Percentiles rank a stretch among this genome's conserved stretches.
Conservation (phyloP, 2,888 invertebrate species). For the Morpho helenor region DNA sequence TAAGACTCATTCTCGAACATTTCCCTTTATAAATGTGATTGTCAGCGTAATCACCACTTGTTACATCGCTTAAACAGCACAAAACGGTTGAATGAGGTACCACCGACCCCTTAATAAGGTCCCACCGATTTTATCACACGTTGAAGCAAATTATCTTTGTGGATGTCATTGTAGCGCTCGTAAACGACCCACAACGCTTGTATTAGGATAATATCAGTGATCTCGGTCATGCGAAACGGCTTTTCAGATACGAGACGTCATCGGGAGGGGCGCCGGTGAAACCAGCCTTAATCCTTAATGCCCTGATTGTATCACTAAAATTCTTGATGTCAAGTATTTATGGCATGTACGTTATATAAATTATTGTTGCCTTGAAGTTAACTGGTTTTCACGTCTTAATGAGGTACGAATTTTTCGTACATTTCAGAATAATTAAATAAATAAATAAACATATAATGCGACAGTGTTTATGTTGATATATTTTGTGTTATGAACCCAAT, state of each 20-base stretch:
- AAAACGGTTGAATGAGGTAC: conserved; percentile 39
- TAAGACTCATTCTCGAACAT: conserved; percentile 16
- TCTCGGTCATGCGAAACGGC: conserved; percentile 58
- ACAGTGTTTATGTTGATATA: no score
- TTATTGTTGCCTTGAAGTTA: no score
- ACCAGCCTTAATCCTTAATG: conserved; percentile 38
- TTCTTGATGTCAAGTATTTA: conserved; percentile 19
- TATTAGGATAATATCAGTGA: conserved; percentile 61
- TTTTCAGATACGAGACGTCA: conserved; percentile 40
- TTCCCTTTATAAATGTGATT: conserved; percentile 19
- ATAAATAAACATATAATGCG: no score
- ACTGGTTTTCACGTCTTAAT: no score
- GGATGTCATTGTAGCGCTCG: conserved; percentile 48
- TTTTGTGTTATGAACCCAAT: no score
- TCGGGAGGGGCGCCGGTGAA: conserved; percentile 26
- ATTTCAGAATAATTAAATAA: no score
- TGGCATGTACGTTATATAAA: not conserved
- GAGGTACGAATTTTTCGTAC: no score
- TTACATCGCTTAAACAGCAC: conserved; percentile 39
- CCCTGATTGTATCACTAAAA: conserved; percentile 38
- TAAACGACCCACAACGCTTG: conserved; percentile 60
- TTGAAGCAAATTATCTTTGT: conserved; percentile 58
- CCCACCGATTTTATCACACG: conserved; percentile 58
- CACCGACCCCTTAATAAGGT: conserved; percentile 42
- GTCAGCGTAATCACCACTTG: conserved; percentile 47